Conservation (phyloP, 2,797 vertebrate species). For the Pygocentrus nattereri region DNA sequence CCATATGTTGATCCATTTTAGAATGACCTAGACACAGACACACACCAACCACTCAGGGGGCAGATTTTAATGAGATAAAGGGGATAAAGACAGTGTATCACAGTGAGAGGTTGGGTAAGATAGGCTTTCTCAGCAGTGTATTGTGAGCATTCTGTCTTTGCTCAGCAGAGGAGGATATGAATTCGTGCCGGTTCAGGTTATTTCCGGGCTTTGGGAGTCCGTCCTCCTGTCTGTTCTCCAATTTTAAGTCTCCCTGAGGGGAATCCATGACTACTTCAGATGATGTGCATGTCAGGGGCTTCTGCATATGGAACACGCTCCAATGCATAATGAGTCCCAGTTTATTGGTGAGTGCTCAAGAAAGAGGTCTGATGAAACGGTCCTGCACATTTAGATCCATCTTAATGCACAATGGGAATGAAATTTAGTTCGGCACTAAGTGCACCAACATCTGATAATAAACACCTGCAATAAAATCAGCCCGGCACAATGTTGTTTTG, state of each 20-base stretch:
- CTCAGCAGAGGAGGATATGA: slow-evolving; percentile 19
- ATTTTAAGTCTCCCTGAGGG: slow-evolving; percentile 69
- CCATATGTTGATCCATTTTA: no score
- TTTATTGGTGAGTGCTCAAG: slow-evolving; percentile 54
- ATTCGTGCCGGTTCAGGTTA: slow-evolving; percentile 67
- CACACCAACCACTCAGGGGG: no score
- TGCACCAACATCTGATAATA: slow-evolving; percentile 26
- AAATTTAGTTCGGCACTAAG: not conserved
- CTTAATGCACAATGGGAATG: not conserved
- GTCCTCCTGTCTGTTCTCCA: slow-evolving; percentile 70
- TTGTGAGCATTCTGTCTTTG: slow-evolving; percentile 25
- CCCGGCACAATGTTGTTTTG: slow-evolving; percentile 49
- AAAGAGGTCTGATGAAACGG: slow-evolving; percentile 21
- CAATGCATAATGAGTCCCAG: slow-evolving; percentile 60
- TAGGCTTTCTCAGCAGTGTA: not conserved
- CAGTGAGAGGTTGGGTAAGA: not conserved
- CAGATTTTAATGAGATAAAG: not conserved
- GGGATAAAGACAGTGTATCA: not conserved
- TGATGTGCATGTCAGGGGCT: slow-evolving; percentile 62
- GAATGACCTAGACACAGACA: no score
- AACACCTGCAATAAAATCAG: slow-evolving; percentile 37
- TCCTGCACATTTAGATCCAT: slow-evolving; percentile 2
- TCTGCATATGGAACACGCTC: slow-evolving; percentile 62
- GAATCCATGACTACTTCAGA: slow-evolving; percentile 57
- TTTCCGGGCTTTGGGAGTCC: slow-evolving; percentile 65